Evolutionary conservation across 2,113 vertebrate genomes (phyloP).

Genomic region (Sebastes fasciatus): DNA sequence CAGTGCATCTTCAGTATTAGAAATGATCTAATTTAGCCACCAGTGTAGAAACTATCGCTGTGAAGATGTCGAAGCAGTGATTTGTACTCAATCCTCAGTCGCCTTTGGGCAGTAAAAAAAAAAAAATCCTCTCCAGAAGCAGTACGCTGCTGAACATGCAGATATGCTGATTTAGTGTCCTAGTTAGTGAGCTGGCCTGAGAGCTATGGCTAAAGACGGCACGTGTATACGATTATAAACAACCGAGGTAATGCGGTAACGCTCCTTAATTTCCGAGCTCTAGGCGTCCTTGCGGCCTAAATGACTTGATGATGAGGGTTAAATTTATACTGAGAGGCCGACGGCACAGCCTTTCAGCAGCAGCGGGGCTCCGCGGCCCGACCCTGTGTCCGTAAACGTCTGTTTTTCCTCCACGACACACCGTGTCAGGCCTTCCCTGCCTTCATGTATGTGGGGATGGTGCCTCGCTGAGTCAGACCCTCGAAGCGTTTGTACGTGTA

Average conservation of each 20-base stretch:
- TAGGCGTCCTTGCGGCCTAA: slow-evolving; percentile 57
- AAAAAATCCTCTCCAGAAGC: slow-evolving; percentile 41
- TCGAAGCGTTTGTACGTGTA: slow-evolving; percentile 99
- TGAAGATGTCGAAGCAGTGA: slow-evolving; percentile 50
- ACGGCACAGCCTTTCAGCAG: slow-evolving; percentile 59
- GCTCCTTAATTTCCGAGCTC: slow-evolving; percentile 53
- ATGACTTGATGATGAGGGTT: slow-evolving; percentile 65
- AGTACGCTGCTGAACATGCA: slow-evolving; percentile 61
- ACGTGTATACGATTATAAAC: slow-evolving; percentile 61
- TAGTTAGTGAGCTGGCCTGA: slow-evolving; percentile 68
- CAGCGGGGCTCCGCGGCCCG: slow-evolving; percentile 69
- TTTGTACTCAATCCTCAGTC: slow-evolving; percentile 34
- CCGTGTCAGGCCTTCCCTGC: slow-evolving; percentile 90
- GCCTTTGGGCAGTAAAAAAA: slow-evolving; percentile 1
- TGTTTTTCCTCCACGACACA: neutral
- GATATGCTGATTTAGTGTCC: slow-evolving; percentile 63
- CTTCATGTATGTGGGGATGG: slow-evolving; percentile 98
- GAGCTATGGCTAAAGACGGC: slow-evolving; percentile 70
- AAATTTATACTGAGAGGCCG: slow-evolving; percentile 64
- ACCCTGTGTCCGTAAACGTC: slow-evolving; percentile 79
- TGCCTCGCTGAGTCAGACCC: slow-evolving; percentile 95
- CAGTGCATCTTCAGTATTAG: slow-evolving; percentile 26
- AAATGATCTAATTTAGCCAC: slow-evolving; percentile 32
- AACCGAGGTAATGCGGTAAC: slow-evolving; percentile 77
- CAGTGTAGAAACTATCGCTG: slow-evolving; percentile 36